Evolutionary conservation across 2,888 invertebrate genomes (phyloP).

Genomic region (Patella caerulea): DNA sequence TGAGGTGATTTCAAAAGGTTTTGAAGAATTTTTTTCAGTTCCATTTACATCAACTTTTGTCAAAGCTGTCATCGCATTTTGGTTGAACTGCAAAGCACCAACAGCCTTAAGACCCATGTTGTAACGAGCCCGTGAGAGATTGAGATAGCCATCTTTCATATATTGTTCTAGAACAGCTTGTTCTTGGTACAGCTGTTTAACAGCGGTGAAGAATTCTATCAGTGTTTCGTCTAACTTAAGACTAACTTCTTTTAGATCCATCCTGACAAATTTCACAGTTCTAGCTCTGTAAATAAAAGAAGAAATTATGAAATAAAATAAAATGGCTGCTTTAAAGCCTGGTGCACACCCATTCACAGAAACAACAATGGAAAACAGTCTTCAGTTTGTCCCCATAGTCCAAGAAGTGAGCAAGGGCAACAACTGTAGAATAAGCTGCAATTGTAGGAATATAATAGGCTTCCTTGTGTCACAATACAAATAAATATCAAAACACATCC

Average conservation of each 20-base stretch:
- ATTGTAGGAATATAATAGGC: too few relatives aligned
- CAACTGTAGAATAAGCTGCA: too few relatives aligned
- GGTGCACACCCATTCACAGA: too few relatives aligned
- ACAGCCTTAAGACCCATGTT: constrained; percentile 59
- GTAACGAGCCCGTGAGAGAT: constrained; percentile 59
- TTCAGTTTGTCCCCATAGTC: too few relatives aligned
- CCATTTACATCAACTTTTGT: constrained; percentile 34
- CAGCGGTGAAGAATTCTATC: constrained; percentile 46
- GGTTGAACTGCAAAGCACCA: constrained; percentile 49
- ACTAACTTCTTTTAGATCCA: constrained; percentile 36
- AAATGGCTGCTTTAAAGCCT: too few relatives aligned
- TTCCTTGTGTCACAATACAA: too few relatives aligned
- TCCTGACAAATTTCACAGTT: background rate
- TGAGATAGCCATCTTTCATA: constrained; percentile 49
- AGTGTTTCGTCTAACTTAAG: constrained; percentile 42
- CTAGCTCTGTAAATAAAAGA: too few relatives aligned
- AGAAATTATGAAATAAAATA: too few relatives aligned
- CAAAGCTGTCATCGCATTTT: constrained; percentile 49
- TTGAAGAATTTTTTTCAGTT: constrained; percentile 10
- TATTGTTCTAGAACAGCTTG: constrained; percentile 40
- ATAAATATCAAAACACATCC: too few relatives aligned
- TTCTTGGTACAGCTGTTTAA: constrained; percentile 42
- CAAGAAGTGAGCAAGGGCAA: too few relatives aligned
- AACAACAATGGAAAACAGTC: too few relatives aligned
- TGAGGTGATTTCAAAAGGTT: constrained; percentile 16